Evolutionary conservation across 2,797 vertebrate genomes (phyloP).

Genomic region (Valencia hispanica): DNA sequence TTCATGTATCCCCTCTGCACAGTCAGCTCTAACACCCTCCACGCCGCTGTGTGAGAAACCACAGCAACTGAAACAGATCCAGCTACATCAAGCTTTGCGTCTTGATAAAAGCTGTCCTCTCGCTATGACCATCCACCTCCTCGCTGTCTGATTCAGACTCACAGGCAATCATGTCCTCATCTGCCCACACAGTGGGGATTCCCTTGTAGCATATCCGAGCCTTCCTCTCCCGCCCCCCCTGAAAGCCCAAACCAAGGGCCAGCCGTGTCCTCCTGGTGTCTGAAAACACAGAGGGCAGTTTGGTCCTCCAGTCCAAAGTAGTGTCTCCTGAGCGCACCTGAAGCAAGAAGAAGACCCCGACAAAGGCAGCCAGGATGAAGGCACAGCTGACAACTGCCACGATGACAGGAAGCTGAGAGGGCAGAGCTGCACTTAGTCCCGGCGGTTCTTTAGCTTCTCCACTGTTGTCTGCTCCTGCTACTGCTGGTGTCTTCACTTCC

Average conservation of each 20-base stretch:
- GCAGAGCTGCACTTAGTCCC: constrained; percentile 29
- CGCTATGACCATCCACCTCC: constrained; percentile 86
- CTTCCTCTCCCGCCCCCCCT: constrained; percentile 72
- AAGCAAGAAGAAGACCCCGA: constrained; percentile 88
- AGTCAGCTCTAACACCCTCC: constrained; percentile 1
- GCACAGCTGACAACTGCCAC: constrained; percentile 90
- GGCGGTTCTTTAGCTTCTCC: constrained; percentile 34
- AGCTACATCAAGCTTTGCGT: constrained; percentile 92
- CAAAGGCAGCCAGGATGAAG: constrained; percentile 87
- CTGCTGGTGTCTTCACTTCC: constrained; percentile 21
- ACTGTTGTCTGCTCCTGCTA: constrained; percentile 9
- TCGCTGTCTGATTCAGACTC: constrained; percentile 91
- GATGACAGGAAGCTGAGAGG: constrained; percentile 79
- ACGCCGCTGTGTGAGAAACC: neutral
- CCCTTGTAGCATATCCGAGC: constrained; percentile 92
- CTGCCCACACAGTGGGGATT: constrained; percentile 94
- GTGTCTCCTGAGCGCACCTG: constrained; percentile 86
- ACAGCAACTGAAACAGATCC: constrained; percentile 31
- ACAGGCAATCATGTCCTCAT: constrained; percentile 81
- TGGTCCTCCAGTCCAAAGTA: constrained; percentile 84
- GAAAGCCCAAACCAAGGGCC: constrained; percentile 78
- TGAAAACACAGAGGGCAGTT: constrained; percentile 85
- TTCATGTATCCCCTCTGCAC: constrained; percentile 16
- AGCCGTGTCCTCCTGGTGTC: constrained; percentile 53
- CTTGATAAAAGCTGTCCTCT: constrained; percentile 97